phyloP scores from a whole-genome alignment of 2,888 invertebrate genomes.

The Eucriotettix oculatus region DNA sequence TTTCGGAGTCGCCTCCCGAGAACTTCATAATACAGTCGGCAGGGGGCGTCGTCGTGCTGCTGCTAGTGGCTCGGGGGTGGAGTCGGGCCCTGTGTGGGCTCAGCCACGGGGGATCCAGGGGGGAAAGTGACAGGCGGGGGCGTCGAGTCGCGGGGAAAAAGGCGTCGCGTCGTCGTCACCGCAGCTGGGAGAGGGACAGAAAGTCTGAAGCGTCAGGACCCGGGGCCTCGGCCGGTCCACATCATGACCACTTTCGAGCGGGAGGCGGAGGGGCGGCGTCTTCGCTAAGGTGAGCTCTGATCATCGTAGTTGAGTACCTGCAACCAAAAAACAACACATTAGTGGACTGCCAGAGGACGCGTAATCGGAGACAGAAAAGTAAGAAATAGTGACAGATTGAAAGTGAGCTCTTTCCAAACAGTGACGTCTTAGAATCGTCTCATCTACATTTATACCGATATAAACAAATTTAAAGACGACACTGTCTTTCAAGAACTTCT shows the following conservation, averaged over 20 bases:
- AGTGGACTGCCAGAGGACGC: no score
- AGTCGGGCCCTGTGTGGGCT: slow-evolving; percentile 17
- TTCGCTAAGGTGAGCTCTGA: neutral
- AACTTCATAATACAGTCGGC: slow-evolving; percentile 18
- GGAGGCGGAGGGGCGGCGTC: neutral
- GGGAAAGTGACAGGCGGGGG: neutral
- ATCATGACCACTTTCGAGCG: neutral
- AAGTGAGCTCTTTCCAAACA: no score
- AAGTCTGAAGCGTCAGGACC: slow-evolving; percentile 5
- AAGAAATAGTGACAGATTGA: no score
- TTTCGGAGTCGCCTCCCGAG: slow-evolving; percentile 18
- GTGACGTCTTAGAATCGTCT: no score
- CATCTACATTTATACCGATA: no score
- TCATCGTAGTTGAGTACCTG: no score
- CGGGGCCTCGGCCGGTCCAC: slow-evolving; percentile 11
- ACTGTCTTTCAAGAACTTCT: no score
- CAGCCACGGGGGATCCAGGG: slow-evolving; percentile 13
- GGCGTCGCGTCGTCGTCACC: neutral
- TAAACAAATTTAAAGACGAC: no score
- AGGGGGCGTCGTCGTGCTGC: slow-evolving; percentile 1
- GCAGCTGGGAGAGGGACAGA: neutral
- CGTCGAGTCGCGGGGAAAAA: neutral
- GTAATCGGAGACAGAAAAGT: no score
- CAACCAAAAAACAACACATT: no score
- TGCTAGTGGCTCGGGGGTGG: slow-evolving; percentile 4